A percentile compares a stretch with the other conserved stretches of the same genome.
phyloP scores from a whole-genome alignment of 2,113 vertebrate genomes.

The Alaudala cheleensis region DNA sequence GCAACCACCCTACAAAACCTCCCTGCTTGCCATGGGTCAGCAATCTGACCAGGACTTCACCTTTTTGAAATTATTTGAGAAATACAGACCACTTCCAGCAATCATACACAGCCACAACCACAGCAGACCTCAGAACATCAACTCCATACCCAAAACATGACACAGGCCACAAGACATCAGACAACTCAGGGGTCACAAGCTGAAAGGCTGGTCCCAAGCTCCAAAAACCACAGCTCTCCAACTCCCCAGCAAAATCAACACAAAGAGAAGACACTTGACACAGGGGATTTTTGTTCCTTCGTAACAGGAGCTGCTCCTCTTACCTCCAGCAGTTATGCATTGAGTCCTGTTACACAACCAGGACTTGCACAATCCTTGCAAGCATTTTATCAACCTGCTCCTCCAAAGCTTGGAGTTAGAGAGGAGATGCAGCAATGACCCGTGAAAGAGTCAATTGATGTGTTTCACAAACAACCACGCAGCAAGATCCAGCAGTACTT shows the following conservation, averaged over 20 bases:
- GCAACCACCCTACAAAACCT: accelerated
- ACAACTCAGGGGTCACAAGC: background rate
- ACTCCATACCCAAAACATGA: background rate
- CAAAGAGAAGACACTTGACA: background rate
- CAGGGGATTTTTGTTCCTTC: background rate
- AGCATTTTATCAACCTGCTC: background rate
- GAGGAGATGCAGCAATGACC: background rate
- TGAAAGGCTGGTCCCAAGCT: background rate
- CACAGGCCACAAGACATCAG: background rate
- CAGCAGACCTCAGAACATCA: background rate
- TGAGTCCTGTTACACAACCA: slow-evolving; percentile 17
- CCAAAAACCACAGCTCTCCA: background rate
- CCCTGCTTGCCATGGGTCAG: background rate
- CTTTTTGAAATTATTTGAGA: background rate
- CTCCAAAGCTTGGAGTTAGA: background rate
- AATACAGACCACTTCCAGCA: background rate
- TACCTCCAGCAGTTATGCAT: background rate
- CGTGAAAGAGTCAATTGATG: background rate
- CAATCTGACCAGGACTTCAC: background rate
- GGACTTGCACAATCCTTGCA: slow-evolving; percentile 39
- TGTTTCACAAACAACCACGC: background rate
- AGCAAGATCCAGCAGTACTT: background rate
- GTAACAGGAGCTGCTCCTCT: background rate
- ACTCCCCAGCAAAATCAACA: background rate
- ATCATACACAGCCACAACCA: accelerated